Base-by-base conservation (phyloP, 1,140 invertebrate genomes). In the Ganaspis sp. region DNA sequence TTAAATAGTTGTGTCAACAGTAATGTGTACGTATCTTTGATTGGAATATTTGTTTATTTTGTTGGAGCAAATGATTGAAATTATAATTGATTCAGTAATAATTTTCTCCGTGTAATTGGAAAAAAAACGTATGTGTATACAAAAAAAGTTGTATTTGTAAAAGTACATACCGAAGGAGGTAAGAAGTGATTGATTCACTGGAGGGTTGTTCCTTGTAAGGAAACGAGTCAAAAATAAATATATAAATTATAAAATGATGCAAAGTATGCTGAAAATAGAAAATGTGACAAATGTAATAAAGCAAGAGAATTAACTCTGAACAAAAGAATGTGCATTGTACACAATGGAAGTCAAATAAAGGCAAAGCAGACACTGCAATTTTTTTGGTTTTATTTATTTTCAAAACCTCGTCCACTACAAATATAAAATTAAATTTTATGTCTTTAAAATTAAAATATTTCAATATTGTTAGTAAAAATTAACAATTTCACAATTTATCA, bases 71-170 rank as follows among this genome's bases (percentile, higher is more conserved):
- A 45, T 11, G 1, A 45, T 49, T 17, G 17, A 49, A 49, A 49
- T 49, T 17, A 49, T 17, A 6, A 4, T n/a, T 49, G 17, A n/a
- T 40, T 40, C 8, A 49, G 1, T 49, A 49, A 40, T 40, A 11
- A 17, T 49, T 49, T 49, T 49, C 17, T 6, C 53, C 53, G 19
- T 23, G 73, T 82, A 84, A 83, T 80, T 81, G 79, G 70, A 64
- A 26, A 73, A 58, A 81, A 80, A 86, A 83, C 79, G 80, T 86
- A 86, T 79, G 82, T 85, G 82, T 86, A 85, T 86, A 81, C 21
- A 64, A 26, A 64, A 58, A 85, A 85, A 84, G 58, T 17, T 86
- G 83, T 87, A 86, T 84, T 86, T 82, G 80, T 87, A 84, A 84
- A 87, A 80, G 83, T 70, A 80, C 81, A 79, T 83, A 81, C 72